Evolutionary conservation across 2,113 vertebrate species (phyloP), one percentile per base, ranked within the genome.

Genomic region (rat (Rattus norvegicus)): DNA sequence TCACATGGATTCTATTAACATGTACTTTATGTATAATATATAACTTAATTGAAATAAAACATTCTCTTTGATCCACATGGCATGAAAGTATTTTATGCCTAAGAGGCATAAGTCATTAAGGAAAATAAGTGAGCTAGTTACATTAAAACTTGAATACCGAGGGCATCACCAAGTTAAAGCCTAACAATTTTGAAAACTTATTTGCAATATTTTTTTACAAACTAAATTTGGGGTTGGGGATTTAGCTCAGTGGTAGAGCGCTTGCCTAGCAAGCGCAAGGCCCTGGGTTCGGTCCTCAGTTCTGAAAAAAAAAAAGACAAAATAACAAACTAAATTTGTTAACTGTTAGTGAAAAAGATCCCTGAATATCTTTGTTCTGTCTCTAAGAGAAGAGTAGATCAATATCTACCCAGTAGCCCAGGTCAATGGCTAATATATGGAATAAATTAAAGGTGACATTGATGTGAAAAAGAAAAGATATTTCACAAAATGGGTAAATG

Each of bases 91-190:
- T 93, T 93, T 89, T n/a, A 91, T 81, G 63, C 13, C 85, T 69
- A 85, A 92, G 85, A 87, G 76, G 14, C 30, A 65, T 3, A 81
- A 91, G 19, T 47, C 63, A 93, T 39, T 20, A 89, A 80, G 43
- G 26, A 43, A 89, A 93, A 91, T 75, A 56, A 88, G 79, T 72
- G 59, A 88, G 6, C 79, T 80, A 54, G 13, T 39, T 33, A 24
- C n/a, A 89, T 92, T 86, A 93, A 86, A 86, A 93, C 61, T 75
- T 86, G 14, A 33, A 67, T 88, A 14, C 17, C 70, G 77, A 93
- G 93, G 56, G 7, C 19, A 76, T 39, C 52, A n/a, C 54, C n/a
- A 89, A 93, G n/a, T 89, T 89, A 94, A 87, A 95, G 88, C 49
- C 92, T 54, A 83, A 49, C 10, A 30, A 88, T 87, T 95, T 75